Evolutionary conservation across 1,140 invertebrate genomes (phyloP), one percentile per base, ranked within the genome.

Genomic region (Eriocheir sinensis): DNA sequence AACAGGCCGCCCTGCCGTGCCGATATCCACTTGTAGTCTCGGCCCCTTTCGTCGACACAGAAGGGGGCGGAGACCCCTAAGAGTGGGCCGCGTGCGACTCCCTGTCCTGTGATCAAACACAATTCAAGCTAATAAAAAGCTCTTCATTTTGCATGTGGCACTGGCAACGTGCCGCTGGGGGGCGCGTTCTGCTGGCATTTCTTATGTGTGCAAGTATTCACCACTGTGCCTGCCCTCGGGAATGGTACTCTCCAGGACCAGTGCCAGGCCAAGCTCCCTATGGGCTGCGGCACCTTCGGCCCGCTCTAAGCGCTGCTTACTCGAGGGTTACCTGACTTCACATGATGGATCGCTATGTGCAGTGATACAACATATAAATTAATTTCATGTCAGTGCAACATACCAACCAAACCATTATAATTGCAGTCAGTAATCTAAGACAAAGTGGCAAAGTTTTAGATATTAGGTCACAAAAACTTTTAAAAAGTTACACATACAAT

Each of bases 41-140:
- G 36, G 34, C 89, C 89, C 94, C 94, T 89, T 92, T 41, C n/a
- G 44, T n/a, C 32, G 72, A 85, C 40, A 36, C 83, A 32, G 30
- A 91, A 94, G 94, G 94, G 94, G 94, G 94, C 94, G 93, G 93
- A 83, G 80, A 94, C 60, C 93, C 93, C 93, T 41, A 17, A 17
- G 40, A 60, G 17, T 27, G 41, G 89, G 41, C 9, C 88, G 48
- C 79, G 89, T 91, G 91, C 80, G 80, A 53, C 81, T 92, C 89
- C 94, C 89, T 15, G 30, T 88, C 89, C 94, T 60, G 81, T 60
- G 79, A 94, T 94, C 94, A 94, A 48, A 94, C 93, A 92, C 94
- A 94, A 94, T 94, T 94, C 91, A 80, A 27, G 41, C 81, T 86
- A 91, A 94, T 91, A 94, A 94, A 60, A 36, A 60, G 41, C 21